These are phyloP conservation scores for Toxotes chatareus DNA, from an alignment of 2,113 vertebrate genomes.

Conservation along the genomic window DNA sequence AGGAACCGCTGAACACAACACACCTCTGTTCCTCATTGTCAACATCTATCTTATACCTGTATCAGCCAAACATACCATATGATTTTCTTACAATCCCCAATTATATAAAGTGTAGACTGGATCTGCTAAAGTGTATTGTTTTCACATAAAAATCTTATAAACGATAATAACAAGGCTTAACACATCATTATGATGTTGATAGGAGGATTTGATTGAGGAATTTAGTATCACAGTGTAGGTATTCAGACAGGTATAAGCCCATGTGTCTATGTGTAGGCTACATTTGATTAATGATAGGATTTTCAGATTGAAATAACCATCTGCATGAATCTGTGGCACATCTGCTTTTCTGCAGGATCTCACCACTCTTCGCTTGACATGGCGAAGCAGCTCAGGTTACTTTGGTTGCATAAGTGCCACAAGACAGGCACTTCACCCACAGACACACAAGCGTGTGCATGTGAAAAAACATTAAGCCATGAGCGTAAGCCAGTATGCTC, in stretches of 20 bases:
- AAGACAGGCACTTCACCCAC: constrained; percentile 15
- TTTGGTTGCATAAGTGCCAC: constrained; percentile 50
- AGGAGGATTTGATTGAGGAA: not conserved
- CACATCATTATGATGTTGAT: constrained; percentile 5
- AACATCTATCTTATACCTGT: not conserved
- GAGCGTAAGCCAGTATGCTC: constrained; percentile 25
- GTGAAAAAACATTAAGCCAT: constrained; percentile 20
- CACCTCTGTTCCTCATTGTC: not conserved
- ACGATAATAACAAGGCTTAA: constrained; percentile 24
- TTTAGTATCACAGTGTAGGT: not conserved
- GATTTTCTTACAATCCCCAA: constrained; percentile 20
- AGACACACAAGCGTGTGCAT: not conserved
- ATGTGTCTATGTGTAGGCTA: not conserved
- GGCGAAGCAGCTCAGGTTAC: constrained; percentile 54
- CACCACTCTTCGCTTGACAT: constrained; percentile 3
- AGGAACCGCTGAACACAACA: constrained; percentile 34
- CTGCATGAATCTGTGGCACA: constrained; percentile 21
- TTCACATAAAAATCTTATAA: not conserved
- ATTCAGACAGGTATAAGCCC: constrained; percentile 7
- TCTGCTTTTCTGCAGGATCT: constrained; percentile 36
- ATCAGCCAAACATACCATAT: constrained; percentile 3
- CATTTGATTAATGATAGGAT: constrained; percentile 19
- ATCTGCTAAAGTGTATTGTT: constrained; percentile 9
- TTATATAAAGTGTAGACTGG: constrained; percentile 17
- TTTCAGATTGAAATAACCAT: constrained; percentile 6